phyloP scores from a whole-genome alignment of 1,140 invertebrate species.

The Stenopsyche tienmushanensis region DNA sequence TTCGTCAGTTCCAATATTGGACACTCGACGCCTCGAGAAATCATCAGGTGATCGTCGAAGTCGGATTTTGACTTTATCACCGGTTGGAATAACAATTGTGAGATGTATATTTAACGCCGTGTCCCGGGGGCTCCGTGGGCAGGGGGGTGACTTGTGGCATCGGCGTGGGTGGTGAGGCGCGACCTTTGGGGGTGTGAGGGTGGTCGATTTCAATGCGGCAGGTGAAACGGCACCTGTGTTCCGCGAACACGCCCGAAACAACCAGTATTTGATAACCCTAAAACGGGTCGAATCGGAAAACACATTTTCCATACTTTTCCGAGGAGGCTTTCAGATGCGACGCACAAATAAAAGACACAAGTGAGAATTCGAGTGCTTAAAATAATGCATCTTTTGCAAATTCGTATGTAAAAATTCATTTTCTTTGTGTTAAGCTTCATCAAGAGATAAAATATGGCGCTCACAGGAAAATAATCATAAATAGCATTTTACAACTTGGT shows the following conservation, averaged over 20 bases:
- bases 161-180: not conserved
- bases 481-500: too few relatives aligned
- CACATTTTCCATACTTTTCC: not conserved
- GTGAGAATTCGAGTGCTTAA: too few relatives aligned
- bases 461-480: too few relatives aligned
- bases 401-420: too few relatives aligned
- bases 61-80: conserved; percentile 23
- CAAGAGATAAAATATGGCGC: too few relatives aligned
- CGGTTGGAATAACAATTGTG: conserved; percentile 15
- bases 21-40: too few relatives aligned
- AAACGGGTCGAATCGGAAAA: conserved; percentile 9
- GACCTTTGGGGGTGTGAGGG: not conserved
- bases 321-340: not conserved
- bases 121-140: not conserved
- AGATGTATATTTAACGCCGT: conserved; percentile 16
- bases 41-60: too few relatives aligned
- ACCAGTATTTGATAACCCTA: conserved; percentile 13
- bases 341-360: not conserved
- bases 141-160: not conserved
- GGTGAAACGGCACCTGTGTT: conserved; percentile 29
- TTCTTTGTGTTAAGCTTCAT: too few relatives aligned
- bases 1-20: too few relatives aligned
- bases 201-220: conserved; percentile 30
- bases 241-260: not conserved
- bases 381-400: too few relatives aligned